A percentile compares a stretch with the other conserved stretches of the same genome.
phyloP scores from a whole-genome alignment of 2,888 invertebrate species.

The Metacarcinus magister region DNA sequence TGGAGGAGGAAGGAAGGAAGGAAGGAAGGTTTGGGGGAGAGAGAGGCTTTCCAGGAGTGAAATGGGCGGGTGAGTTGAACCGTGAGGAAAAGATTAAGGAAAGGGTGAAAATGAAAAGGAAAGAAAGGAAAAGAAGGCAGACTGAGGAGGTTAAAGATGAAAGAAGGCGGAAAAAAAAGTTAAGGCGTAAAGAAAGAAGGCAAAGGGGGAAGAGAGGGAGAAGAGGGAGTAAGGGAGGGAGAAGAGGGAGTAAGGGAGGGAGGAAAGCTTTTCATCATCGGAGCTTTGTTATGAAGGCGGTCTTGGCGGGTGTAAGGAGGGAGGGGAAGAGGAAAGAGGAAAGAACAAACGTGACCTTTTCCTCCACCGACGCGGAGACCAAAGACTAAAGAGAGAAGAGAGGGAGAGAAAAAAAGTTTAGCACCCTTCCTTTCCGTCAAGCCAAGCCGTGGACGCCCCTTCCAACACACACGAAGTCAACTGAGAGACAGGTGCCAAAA shows the following conservation, averaged over 20 bases:
- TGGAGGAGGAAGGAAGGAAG: not conserved
- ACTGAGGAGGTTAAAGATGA: not conserved
- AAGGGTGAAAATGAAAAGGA: not conserved
- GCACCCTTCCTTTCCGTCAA: not conserved
- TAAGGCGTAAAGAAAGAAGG: not conserved
- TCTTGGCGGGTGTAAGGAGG: not conserved
- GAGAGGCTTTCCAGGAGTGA: not conserved
- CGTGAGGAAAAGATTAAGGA: not conserved
- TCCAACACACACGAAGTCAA: not conserved
- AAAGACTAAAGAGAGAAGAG: not conserved
- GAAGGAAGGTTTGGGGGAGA: not conserved
- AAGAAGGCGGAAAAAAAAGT: not conserved
- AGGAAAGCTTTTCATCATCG: slow-evolving; percentile 37
- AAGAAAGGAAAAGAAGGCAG: not conserved
- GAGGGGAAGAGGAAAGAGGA: not conserved
- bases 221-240: not conserved
- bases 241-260: not conserved
- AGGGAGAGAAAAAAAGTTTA: not conserved
- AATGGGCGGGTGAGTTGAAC: not conserved
- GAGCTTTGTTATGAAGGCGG: slow-evolving; percentile 50
- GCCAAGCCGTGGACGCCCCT: not conserved
- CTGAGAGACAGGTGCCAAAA: not conserved
- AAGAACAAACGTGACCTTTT: slow-evolving; percentile 30
- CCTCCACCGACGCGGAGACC: not conserved
- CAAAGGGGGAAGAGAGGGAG: not conserved